phyloP scores from a whole-genome alignment of 2,113 vertebrate species.

The Alosa alosa region DNA sequence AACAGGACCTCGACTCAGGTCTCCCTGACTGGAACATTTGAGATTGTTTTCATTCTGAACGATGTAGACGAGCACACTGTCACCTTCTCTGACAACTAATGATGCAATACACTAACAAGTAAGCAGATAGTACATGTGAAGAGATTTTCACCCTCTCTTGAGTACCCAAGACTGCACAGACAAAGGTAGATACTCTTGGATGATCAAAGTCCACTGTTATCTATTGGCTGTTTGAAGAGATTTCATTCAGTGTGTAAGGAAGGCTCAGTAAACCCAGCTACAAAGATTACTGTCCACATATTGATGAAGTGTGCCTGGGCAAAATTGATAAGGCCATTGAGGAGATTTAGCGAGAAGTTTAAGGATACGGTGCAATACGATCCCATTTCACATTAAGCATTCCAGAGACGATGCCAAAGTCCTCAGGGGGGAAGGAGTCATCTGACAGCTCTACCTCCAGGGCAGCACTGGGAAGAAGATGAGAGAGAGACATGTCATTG shows the following conservation, averaged over 20 bases:
- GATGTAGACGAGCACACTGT: no score
- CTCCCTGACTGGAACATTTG: no score
- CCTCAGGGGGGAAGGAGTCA: constrained; percentile 94
- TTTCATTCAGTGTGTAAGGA: not conserved
- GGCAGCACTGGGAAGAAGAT: constrained; percentile 75
- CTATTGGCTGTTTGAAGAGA: not conserved
- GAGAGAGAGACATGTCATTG: not conserved
- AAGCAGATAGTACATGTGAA: not conserved
- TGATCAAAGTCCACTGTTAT: not conserved
- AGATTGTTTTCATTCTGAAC: no score
- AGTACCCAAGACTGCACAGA: not conserved
- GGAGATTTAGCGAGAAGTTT: not conserved
- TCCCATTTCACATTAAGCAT: constrained; percentile 98
- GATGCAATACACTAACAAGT: no score
- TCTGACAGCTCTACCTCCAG: constrained; percentile 93
- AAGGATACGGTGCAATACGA: constrained; percentile 95
- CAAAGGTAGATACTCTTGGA: not conserved
- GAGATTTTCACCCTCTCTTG: not conserved
- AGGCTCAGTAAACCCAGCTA: not conserved
- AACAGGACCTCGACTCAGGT: no score
- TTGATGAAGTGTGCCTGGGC: not conserved
- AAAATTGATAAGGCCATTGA: not conserved
- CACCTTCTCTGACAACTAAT: no score
- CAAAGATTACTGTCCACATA: not conserved
- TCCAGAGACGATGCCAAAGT: constrained; percentile 94